phyloP scores from a whole-genome alignment of 2,113 vertebrate genomes.

The Cyprinus carpio region DNA sequence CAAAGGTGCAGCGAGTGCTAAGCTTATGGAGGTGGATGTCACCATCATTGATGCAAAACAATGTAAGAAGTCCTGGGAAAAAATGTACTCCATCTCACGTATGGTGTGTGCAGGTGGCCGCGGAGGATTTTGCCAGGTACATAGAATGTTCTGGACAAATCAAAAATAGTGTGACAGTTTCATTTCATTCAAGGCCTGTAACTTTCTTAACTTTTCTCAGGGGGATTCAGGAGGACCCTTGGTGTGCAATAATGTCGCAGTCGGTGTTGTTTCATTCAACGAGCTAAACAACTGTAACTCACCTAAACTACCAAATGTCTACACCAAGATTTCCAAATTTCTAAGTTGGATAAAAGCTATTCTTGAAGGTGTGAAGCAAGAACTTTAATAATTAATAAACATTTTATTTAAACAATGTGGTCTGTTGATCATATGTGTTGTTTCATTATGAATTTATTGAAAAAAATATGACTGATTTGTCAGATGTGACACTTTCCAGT shows the following conservation, averaged over 20 bases:
- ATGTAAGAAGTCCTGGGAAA: conserved; percentile 29
- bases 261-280: conserved; percentile 45
- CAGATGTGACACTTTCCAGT: not conserved
- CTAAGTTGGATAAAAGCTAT: conserved; percentile 49
- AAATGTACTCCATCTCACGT: not conserved
- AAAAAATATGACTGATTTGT: too few species aligned
- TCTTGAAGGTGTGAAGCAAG: not conserved
- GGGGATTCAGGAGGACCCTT: conserved; percentile 62
- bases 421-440: not conserved
- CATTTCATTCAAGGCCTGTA: not conserved
- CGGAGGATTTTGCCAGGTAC: conserved; percentile 54
- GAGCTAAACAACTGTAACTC: not conserved
- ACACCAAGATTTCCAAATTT: conserved; percentile 51
- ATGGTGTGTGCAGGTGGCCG: conserved; percentile 41
- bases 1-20: not conserved
- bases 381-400: not conserved
- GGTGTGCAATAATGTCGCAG: conserved; percentile 56
- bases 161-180: not conserved
- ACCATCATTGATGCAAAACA: conserved; percentile 1
- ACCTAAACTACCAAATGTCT: conserved; percentile 13
- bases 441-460: too few species aligned
- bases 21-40: conserved; percentile 48
- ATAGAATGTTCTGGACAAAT: conserved; percentile 5
- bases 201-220: conserved; percentile 36
- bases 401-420: not conserved